These are phyloP conservation scores for Sylvietta virens DNA, from an alignment of 2,113 vertebrate genomes.

Conservation along the genomic window DNA sequence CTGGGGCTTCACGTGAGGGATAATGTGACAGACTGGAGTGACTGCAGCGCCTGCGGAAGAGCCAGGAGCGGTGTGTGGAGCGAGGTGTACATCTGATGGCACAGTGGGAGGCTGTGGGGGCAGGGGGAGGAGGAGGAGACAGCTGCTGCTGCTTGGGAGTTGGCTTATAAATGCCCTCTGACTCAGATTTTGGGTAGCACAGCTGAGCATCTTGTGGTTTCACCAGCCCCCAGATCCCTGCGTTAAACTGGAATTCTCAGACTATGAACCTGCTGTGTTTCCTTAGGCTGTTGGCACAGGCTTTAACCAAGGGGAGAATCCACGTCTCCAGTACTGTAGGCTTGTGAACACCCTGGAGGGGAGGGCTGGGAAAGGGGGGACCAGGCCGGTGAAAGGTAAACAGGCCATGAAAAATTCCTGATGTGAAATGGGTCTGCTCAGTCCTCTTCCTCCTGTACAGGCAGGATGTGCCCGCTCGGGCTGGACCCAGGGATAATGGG, in stretches of 20 bases:
- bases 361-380: not conserved
- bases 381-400: not conserved
- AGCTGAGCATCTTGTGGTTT: conserved; percentile 55
- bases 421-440: not conserved
- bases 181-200: conserved; percentile 28
- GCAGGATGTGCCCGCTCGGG: rapidly evolving
- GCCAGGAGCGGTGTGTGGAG: not conserved
- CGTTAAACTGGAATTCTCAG: conserved; percentile 48
- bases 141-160: conserved; percentile 37
- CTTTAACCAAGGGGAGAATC: conserved; percentile 12
- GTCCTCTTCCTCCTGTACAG: not conserved
- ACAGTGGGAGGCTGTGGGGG: conserved; percentile 43
- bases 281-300: conserved; percentile 42
- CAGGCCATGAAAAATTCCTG: not conserved
- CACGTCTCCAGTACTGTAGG: not conserved
- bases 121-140: conserved; percentile 33
- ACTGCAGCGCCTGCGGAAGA: not conserved
- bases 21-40: conserved; percentile 17
- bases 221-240: conserved; percentile 24
- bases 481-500: not conserved
- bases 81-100: conserved; percentile 33
- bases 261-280: conserved; percentile 43
- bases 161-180: conserved; percentile 58
- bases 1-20: not conserved
- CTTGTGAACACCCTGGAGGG: not conserved